A percentile compares a stretch with the other conserved stretches of the same genome.
Conservation (phyloP, 2,888 invertebrate species). For the Lasioglossum vierecki region DNA sequence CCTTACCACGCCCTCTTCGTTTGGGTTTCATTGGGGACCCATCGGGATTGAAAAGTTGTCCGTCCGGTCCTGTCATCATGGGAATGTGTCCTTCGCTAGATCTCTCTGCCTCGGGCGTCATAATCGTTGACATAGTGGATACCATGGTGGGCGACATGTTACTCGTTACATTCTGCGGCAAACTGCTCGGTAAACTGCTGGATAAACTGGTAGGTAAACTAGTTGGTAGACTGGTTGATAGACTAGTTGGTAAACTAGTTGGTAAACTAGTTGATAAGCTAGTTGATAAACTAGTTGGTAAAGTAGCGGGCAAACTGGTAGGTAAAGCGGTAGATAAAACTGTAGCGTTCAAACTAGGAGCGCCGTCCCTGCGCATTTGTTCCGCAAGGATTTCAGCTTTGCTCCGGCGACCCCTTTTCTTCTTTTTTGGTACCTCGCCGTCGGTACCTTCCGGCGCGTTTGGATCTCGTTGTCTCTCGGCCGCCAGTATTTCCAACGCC, state of each 20-base stretch:
- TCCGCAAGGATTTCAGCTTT: constrained; percentile 83
- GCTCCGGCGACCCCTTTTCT: constrained; percentile 82
- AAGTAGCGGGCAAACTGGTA: constrained; percentile 12
- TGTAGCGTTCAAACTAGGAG: constrained; percentile 69
- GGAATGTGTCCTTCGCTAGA: constrained; percentile 69
- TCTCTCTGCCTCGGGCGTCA: constrained; percentile 68
- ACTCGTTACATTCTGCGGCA: constrained; percentile 48
- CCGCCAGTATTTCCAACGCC: constrained; percentile 81
- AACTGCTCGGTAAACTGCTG: constrained; percentile 22
- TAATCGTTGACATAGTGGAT: constrained; percentile 64
- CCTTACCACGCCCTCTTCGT: constrained; percentile 82
- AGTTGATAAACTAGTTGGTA: constrained; percentile 18
- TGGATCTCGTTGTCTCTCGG: constrained; percentile 78
- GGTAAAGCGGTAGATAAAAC: constrained; percentile 42
- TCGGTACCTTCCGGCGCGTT: constrained; percentile 79
- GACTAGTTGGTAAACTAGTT: constrained; percentile 28
- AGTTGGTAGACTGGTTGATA: constrained; percentile 21
- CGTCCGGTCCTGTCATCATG: constrained; percentile 75
- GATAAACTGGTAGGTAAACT: constrained; percentile 14
- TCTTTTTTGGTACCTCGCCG: constrained; percentile 81
- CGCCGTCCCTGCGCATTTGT: constrained; percentile 82
- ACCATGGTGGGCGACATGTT: constrained; percentile 63
- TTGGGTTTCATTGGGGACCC: constrained; percentile 80
- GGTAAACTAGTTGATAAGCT: constrained; percentile 7
- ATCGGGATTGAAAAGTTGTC: constrained; percentile 78